Conservation (phyloP, 2,113 vertebrate genomes). For the Noturus placidus region DNA sequence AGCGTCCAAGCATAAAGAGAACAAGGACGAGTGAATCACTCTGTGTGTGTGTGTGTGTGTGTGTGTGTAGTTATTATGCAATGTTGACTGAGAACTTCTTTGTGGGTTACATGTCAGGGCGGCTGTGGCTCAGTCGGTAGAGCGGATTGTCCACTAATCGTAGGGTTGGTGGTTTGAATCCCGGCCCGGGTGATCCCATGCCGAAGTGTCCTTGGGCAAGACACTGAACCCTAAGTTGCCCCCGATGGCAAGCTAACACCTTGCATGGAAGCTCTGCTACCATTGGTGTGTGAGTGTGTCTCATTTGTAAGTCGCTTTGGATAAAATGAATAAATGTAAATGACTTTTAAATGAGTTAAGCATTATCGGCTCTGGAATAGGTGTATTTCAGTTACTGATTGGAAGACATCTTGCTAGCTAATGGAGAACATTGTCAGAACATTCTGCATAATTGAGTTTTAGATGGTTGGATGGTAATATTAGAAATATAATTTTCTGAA, state of each 20-base stretch:
- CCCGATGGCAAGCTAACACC: too few relatives aligned
- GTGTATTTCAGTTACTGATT: not conserved
- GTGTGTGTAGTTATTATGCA: constrained; percentile 42
- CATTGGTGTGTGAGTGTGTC: too few relatives aligned
- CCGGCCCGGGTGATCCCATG: too few relatives aligned
- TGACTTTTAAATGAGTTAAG: too few relatives aligned
- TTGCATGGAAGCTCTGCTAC: too few relatives aligned
- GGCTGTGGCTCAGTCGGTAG: too few relatives aligned
- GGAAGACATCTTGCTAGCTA: not conserved
- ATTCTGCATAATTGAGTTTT: not conserved
- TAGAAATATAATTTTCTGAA: not conserved
- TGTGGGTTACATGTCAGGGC: not conserved
- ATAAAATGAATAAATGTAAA: too few relatives aligned
- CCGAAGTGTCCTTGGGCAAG: too few relatives aligned
- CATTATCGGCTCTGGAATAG: constrained; percentile 3
- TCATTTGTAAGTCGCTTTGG: too few relatives aligned
- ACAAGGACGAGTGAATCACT: constrained; percentile 16
- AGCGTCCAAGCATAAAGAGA: constrained; percentile 40
- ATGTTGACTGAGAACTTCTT: constrained; percentile 25
- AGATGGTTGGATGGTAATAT: not conserved
- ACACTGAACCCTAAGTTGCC: too few relatives aligned
- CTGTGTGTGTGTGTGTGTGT: not conserved
- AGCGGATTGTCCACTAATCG: too few relatives aligned
- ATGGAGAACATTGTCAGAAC: not conserved
- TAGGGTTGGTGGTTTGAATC: too few relatives aligned